Evolutionary conservation across 2,113 vertebrate species (phyloP), one percentile per base, ranked within the genome.

Genomic region (Psettodes erumei): DNA sequence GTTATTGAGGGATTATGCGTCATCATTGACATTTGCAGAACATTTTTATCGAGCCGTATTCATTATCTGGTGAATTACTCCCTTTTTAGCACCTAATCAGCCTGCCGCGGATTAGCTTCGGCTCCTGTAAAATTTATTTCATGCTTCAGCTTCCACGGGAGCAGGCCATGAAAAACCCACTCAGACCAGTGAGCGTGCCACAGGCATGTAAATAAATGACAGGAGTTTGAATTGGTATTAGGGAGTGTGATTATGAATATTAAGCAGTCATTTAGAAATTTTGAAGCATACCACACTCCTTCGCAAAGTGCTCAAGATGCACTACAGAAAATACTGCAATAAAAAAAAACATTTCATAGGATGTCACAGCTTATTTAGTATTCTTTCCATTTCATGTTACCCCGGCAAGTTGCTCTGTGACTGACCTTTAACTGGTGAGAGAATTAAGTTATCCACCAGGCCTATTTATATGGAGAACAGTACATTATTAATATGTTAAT

Each of bases 51-150:
- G 54, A 89, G 86, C 82, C 53, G 62, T 80, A 82, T 88, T 90
- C 87, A 92, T 94, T 93, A 91, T 90, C 67, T 82, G 86, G 72
- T 85, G 82, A 94, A 91, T 93, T 89, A 90, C 63, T 87, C 88
- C 79, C 77, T 79, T 92, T 93, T 93, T 90, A 92, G 91, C 82
- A 86, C 71, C 87, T 90, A 91, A 93, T 93, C 88, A 92, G 82
- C 54, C 79, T 18, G 33, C 68, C 5, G 37, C 7, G 55, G 86
- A 91, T 93, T 92, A 91, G 85, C 58, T 79, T 85, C 79, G 71
- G 72, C 81, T 89, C 85, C 88, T 91, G 79, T 80, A 88, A 90
- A 91, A 91, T 91, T 61, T 85, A 92, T 93, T 89, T 90, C 81
- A 87, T 81, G 88, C 83, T 86, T 87, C 54, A 73, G 85, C 75